These are phyloP conservation scores for Armadillidium nasatum DNA, from an alignment of 1,140 invertebrate species.

Conservation along the genomic window DNA sequence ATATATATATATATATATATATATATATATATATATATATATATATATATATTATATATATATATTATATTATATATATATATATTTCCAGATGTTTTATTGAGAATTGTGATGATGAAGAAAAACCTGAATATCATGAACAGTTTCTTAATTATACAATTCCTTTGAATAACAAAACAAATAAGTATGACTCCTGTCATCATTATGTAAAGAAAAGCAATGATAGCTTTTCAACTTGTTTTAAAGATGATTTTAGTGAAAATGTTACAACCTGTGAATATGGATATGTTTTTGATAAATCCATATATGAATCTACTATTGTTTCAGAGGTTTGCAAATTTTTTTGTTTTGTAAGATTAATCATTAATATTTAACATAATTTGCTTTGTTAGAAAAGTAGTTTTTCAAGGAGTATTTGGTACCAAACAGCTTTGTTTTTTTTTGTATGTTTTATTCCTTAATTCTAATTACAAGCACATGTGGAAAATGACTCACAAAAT, in stretches of 20 bases:
- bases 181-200: constrained; percentile 37
- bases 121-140: constrained; percentile 47
- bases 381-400: too few species aligned
- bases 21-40: too few species aligned
- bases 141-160: constrained; percentile 52
- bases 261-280: constrained; percentile 47
- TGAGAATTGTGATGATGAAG: constrained; percentile 53
- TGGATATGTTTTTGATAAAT: constrained; percentile 50
- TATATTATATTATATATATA: constrained; percentile 12
- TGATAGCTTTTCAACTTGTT: not conserved
- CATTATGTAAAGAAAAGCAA: constrained; percentile 39
- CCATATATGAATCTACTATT: constrained; percentile 56
- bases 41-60: too few species aligned
- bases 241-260: constrained; percentile 46
- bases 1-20: too few species aligned
- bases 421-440: too few species aligned
- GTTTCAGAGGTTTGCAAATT: constrained; percentile 58
- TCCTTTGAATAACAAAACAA: constrained; percentile 46
- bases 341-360: too few species aligned
- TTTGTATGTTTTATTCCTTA: too few species aligned
- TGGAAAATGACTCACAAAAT: too few species aligned
- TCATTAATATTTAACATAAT: too few species aligned
- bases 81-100: constrained; percentile 52
- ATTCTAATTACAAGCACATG: too few species aligned
- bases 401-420: too few species aligned